A percentile compares a stretch with the other conserved stretches of the same genome.
Evolutionary conservation across 2,888 invertebrate species (phyloP).

Genomic region (Rhagonycha lutea): DNA sequence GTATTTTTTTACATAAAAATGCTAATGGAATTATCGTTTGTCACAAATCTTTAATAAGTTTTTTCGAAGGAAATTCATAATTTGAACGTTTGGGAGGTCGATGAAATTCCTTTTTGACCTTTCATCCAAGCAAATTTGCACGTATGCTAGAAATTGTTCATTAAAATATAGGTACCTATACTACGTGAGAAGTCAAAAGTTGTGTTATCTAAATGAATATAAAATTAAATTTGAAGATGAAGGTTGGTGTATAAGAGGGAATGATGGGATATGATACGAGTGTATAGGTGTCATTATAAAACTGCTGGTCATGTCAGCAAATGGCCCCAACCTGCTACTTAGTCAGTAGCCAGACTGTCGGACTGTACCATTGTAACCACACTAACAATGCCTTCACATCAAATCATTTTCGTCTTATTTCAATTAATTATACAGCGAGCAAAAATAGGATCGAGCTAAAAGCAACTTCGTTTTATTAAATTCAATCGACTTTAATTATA

Average conservation of each 20-base stretch:
- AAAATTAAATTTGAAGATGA: conserved; percentile 53
- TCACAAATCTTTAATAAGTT: conserved; percentile 8
- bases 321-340: conserved; percentile 56
- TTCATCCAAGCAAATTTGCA: not conserved
- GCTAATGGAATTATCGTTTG: conserved; percentile 28
- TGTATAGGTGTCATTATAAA: conserved; percentile 54
- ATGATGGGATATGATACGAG: conserved; percentile 50
- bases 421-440: conserved; percentile 14
- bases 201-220: conserved; percentile 41
- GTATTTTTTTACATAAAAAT: conserved; percentile 22
- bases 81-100: not conserved
- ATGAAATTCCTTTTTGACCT: not conserved
- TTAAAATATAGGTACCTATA: not conserved
- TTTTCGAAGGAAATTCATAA: not conserved
- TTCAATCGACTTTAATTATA: not conserved
- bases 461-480: not conserved
- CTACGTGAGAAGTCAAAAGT: not conserved
- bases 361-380: conserved; percentile 38
- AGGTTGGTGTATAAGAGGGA: conserved; percentile 45
- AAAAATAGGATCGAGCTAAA: not conserved
- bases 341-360: conserved; percentile 55
- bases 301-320: conserved; percentile 56
- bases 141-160: not conserved
- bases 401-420: conserved; percentile 22
- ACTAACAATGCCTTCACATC: conserved; percentile 26